A percentile compares a stretch with the other conserved stretches of the same genome.
phyloP scores from a whole-genome alignment of 2,797 vertebrate genomes.

The Anomalospiza imberbis region DNA sequence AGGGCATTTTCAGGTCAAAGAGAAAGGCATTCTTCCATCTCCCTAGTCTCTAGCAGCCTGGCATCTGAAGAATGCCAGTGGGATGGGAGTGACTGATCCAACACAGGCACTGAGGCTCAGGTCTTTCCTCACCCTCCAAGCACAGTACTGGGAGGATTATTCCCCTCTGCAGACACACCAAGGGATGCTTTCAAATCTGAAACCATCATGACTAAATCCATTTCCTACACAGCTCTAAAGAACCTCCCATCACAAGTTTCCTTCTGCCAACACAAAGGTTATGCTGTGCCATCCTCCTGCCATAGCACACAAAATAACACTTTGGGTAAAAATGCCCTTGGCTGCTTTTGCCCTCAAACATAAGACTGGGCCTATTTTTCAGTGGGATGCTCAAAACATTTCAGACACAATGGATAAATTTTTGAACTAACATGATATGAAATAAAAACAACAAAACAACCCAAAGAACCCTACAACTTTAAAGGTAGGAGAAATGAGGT shows the following conservation, averaged over 20 bases:
- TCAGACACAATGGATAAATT: neutral
- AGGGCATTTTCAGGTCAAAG: neutral
- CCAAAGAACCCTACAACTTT: neutral
- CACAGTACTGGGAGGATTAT: neutral
- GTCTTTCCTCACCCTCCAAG: neutral
- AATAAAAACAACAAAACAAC: neutral
- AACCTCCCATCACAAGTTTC: neutral
- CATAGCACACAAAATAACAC: neutral
- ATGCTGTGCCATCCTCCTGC: neutral
- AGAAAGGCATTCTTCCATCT: neutral
- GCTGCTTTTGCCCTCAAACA: neutral
- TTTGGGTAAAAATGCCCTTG: neutral
- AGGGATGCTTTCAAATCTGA: neutral
- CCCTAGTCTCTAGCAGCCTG: neutral
- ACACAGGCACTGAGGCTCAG: rapidly evolving
- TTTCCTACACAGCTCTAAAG: neutral
- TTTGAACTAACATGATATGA: neutral
- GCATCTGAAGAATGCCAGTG: neutral
- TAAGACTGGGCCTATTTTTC: neutral
- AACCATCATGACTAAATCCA: neutral
- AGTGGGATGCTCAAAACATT: neutral
- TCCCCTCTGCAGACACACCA: neutral
- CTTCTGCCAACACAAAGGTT: neutral
- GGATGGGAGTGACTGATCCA: neutral
- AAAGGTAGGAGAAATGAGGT: neutral